Conservation (phyloP, 2,888 invertebrate genomes). For the Plusia festucae region DNA sequence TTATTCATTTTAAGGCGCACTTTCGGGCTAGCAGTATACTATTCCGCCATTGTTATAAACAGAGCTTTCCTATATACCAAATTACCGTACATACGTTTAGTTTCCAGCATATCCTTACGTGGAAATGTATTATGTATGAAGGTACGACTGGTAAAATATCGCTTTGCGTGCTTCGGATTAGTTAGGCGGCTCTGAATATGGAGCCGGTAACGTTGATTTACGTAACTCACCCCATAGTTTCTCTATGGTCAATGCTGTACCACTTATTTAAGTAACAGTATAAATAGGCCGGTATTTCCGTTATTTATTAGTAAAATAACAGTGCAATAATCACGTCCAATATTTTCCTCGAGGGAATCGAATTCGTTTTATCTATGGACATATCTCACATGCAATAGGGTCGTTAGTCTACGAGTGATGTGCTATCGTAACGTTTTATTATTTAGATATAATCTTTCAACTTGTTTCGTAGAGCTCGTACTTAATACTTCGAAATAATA, state of each 20-base stretch:
- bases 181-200: slow-evolving; percentile 68
- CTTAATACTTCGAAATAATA: slow-evolving; percentile 1
- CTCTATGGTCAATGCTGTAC: slow-evolving; percentile 33
- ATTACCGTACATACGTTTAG: slow-evolving; percentile 50
- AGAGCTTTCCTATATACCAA: slow-evolving; percentile 57
- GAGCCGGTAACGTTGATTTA: slow-evolving; percentile 66
- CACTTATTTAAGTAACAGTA: slow-evolving; percentile 35
- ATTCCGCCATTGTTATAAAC: slow-evolving; percentile 4
- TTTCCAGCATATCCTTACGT: slow-evolving; percentile 64
- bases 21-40: no score
- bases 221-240: slow-evolving; percentile 43
- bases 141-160: slow-evolving; percentile 75
- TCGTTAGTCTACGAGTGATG: slow-evolving; percentile 34
- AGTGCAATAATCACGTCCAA: slow-evolving; percentile 33
- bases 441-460: slow-evolving; percentile 27
- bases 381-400: slow-evolving; percentile 41
- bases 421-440: slow-evolving; percentile 20
- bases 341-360: slow-evolving; percentile 37
- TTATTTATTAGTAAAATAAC: slow-evolving; percentile 24
- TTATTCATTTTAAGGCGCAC: no score
- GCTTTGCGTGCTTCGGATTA: slow-evolving; percentile 79
- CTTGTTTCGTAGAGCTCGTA: slow-evolving; percentile 5
- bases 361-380: slow-evolving; percentile 40
- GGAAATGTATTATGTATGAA: slow-evolving; percentile 69
- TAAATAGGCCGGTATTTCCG: slow-evolving; percentile 25